These are phyloP conservation scores for Cyanistes caeruleus DNA, from an alignment of 2,113 vertebrate species.

Conservation along the genomic window DNA sequence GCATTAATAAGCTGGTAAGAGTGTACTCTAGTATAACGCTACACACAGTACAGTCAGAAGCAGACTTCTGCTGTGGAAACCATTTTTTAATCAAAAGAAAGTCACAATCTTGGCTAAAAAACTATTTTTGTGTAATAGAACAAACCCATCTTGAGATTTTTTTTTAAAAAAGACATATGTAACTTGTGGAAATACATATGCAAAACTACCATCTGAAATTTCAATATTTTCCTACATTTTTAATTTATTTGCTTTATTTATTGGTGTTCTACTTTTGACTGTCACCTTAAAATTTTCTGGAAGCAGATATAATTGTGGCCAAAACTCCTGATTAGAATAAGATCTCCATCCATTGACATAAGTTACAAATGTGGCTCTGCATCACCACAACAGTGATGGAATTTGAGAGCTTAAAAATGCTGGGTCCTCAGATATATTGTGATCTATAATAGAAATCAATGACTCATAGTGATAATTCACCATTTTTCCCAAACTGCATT, in stretches of 20 bases:
- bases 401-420: not conserved
- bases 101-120: not conserved
- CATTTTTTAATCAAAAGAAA: not conserved
- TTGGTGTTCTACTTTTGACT: not conserved
- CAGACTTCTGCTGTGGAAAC: not conserved
- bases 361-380: not conserved
- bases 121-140: not conserved
- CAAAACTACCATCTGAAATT: not conserved
- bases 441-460: not conserved
- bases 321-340: not conserved
- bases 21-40: not conserved
- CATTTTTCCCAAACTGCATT: not conserved
- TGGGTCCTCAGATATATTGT: not conserved
- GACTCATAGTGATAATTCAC: not conserved
- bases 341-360: not conserved
- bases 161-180: not conserved
- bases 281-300: not conserved
- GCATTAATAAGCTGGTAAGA: not conserved
- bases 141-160: rapidly evolving
- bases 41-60: not conserved
- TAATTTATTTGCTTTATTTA: not conserved
- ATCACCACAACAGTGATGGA: not conserved
- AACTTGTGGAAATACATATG: rapidly evolving
- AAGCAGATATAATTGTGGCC: not conserved
- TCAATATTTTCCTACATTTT: not conserved